Conservation (phyloP, 2,113 vertebrate genomes). For the Electrona antarctica region DNA sequence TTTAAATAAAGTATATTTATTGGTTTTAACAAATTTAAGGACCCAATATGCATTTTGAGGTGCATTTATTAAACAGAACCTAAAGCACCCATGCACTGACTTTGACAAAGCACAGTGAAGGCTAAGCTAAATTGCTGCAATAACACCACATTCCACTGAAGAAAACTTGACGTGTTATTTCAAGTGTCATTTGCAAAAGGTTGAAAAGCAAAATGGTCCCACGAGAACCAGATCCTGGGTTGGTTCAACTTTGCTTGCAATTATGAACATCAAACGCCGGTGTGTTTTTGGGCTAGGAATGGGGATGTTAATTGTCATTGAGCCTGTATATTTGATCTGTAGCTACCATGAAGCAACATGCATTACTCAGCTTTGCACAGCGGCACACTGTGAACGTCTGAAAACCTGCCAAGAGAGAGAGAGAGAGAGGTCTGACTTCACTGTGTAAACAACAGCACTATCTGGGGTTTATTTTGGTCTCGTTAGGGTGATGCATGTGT, state of each 20-base stretch:
- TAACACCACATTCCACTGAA: constrained; percentile 19
- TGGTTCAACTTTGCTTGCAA: constrained; percentile 20
- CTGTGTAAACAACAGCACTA: constrained; percentile 47
- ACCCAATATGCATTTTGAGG: constrained; percentile 6
- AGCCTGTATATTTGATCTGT: constrained; percentile 40
- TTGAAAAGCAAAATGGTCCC: background rate
- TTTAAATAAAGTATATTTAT: too few species aligned
- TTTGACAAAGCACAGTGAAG: background rate
- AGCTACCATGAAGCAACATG: constrained; percentile 3
- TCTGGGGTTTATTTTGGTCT: constrained; percentile 51
- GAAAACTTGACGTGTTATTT: constrained; percentile 1
- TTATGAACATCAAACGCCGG: constrained; percentile 36
- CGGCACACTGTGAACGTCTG: constrained; percentile 22
- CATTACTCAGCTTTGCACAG: constrained; percentile 33
- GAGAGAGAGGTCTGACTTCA: constrained; percentile 23
- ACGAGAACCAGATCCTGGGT: background rate
- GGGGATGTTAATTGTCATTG: constrained; percentile 33
- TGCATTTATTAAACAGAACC: background rate
- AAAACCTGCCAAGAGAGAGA: constrained; percentile 48
- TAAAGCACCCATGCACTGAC: background rate
- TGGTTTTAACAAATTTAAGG: too few species aligned
- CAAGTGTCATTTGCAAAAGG: constrained; percentile 5
- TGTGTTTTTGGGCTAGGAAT: constrained; percentile 40
- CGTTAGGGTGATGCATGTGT: constrained; percentile 37
- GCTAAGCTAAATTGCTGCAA: constrained; percentile 2